Evolutionary conservation across 2,113 vertebrate species (phyloP).

Genomic region (Laticauda laticaudata): DNA sequence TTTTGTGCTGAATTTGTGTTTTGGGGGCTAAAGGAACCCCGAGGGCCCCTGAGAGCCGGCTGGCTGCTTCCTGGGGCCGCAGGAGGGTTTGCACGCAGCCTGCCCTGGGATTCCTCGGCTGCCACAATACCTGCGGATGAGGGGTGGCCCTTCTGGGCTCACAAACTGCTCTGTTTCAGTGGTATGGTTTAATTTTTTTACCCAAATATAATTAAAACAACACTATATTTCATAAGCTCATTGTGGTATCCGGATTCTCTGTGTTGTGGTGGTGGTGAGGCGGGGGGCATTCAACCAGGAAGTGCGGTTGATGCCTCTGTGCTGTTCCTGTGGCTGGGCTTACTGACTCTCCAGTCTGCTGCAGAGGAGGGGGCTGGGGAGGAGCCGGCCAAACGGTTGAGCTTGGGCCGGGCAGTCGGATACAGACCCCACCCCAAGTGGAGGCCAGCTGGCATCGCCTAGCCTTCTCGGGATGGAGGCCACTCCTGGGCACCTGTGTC

Average conservation of each 20-base stretch:
- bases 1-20: neutral
- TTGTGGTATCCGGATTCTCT: slow-evolving; percentile 1
- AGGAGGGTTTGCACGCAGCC: neutral
- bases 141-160: slow-evolving; percentile 32
- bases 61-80: neutral
- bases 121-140: slow-evolving; percentile 11
- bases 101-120: neutral
- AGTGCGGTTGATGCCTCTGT: neutral
- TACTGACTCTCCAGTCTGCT: neutral
- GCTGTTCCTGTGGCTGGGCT: neutral
- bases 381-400: accelerated
- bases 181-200: slow-evolving; percentile 68
- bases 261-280: neutral
- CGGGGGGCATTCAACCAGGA: neutral
- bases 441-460: neutral
- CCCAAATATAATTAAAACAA: slow-evolving; percentile 67
- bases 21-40: neutral
- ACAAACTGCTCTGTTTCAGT: slow-evolving; percentile 33
- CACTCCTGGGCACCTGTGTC: neutral
- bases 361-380: neutral
- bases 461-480: neutral
- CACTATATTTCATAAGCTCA: slow-evolving; percentile 70
- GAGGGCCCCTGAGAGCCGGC: neutral
- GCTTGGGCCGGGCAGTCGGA: neutral
- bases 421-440: neutral